These are phyloP conservation scores for Corythornis madagascariensis DNA, from an alignment of 2,113 vertebrate genomes.

Conservation along the genomic window DNA sequence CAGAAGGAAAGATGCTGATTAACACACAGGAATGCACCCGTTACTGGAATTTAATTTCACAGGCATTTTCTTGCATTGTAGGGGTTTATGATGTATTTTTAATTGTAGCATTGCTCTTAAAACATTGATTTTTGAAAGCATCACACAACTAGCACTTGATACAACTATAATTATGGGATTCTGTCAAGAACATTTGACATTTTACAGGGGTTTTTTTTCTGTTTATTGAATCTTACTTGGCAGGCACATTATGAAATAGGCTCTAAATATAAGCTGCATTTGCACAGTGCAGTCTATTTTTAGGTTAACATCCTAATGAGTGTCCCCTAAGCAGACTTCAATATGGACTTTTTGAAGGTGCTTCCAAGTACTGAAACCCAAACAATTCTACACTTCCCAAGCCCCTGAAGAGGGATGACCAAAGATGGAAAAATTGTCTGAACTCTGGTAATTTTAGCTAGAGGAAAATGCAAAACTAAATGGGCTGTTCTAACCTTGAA, in stretches of 20 bases:
- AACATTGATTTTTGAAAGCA: conserved; percentile 1
- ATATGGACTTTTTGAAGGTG: background rate
- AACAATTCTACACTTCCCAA: background rate
- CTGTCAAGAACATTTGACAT: background rate
- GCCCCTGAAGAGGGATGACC: background rate
- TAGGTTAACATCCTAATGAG: background rate
- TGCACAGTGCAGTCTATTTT: background rate
- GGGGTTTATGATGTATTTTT: background rate
- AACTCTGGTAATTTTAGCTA: background rate
- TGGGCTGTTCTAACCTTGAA: background rate
- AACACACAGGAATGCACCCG: background rate
- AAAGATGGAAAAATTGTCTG: background rate
- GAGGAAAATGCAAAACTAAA: background rate
- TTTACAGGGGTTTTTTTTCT: background rate
- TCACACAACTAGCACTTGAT: background rate
- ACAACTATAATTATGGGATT: background rate
- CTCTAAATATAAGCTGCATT: background rate
- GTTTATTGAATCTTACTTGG: background rate
- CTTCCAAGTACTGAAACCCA: background rate
- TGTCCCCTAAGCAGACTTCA: background rate
- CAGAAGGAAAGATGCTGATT: conserved; percentile 20
- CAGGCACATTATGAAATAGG: background rate
- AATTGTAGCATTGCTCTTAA: background rate
- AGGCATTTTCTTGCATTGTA: background rate
- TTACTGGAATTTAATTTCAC: background rate